Percentiles rank a stretch among this genome's conserved stretches.
These are phyloP conservation scores for Hormaphis cornu DNA, from an alignment of 1,140 invertebrate species.

Conservation along the genomic window DNA sequence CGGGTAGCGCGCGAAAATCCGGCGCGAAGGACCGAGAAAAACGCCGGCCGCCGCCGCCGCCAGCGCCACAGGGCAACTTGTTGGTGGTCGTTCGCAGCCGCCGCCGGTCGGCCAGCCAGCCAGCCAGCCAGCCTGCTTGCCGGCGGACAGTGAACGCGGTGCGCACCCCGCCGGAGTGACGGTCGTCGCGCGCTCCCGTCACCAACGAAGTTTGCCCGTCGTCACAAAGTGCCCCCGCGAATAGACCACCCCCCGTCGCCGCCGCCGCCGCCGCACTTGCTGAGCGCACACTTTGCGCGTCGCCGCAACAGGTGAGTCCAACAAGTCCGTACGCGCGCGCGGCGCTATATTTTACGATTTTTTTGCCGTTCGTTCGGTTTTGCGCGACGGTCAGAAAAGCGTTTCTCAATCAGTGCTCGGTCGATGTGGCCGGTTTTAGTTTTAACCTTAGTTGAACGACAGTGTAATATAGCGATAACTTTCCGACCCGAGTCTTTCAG, in stretches of 20 bases:
- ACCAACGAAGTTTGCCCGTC: too few species aligned
- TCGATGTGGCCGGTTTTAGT: too few species aligned
- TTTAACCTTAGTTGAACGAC: too few species aligned
- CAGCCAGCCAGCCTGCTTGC: too few species aligned
- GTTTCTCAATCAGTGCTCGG: too few species aligned
- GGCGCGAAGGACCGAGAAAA: not conserved
- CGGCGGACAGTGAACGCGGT: too few species aligned
- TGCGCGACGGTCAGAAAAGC: too few species aligned
- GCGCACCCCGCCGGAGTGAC: not conserved
- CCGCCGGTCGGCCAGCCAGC: not conserved
- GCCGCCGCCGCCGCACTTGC: not conserved
- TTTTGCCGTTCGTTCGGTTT: too few species aligned
- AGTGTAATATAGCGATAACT: too few species aligned
- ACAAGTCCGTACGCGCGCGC: not conserved
- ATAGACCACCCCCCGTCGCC: not conserved
- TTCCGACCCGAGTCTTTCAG: too few species aligned
- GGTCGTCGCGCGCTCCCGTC: too few species aligned
- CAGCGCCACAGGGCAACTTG: slow-evolving; percentile 4
- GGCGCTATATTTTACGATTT: too few species aligned
- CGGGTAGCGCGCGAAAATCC: not conserved
- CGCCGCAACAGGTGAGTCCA: slow-evolving; percentile 13
- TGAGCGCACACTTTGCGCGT: not conserved
- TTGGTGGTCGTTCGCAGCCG: not conserved
- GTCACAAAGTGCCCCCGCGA: not conserved
- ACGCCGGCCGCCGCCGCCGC: not conserved